These are phyloP conservation scores for Sinella curviseta DNA, from an alignment of 1,140 invertebrate genomes.

Conservation along the genomic window DNA sequence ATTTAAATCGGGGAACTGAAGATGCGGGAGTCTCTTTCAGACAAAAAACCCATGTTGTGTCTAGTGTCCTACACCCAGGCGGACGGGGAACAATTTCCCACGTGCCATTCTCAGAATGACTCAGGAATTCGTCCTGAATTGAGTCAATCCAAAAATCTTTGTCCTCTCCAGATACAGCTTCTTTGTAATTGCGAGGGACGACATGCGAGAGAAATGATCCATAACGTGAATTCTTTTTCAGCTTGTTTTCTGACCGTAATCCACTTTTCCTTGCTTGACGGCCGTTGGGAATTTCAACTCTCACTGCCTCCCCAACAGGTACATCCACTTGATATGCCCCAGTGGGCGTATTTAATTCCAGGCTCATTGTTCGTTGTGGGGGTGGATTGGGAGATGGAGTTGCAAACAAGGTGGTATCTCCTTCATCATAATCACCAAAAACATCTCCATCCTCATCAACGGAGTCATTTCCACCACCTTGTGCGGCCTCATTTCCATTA, in stretches of 20 bases:
- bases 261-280: too few relatives aligned
- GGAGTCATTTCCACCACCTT: background rate
- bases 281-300: too few relatives aligned
- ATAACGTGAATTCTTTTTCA: too few relatives aligned
- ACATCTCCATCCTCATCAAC: background rate
- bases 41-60: slow-evolving; percentile 44
- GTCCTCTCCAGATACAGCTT: background rate
- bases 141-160: background rate
- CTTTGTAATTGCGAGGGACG: slow-evolving; percentile 34
- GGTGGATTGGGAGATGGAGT: background rate
- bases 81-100: slow-evolving; percentile 37
- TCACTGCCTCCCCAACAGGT: too few relatives aligned
- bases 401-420: background rate
- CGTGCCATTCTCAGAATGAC: slow-evolving; percentile 1
- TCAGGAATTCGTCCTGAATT: background rate
- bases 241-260: too few relatives aligned
- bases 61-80: slow-evolving; percentile 31
- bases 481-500: background rate
- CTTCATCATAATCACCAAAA: background rate
- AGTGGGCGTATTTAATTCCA: too few relatives aligned
- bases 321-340: too few relatives aligned
- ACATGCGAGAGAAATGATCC: too few relatives aligned
- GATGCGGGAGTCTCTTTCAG: slow-evolving; percentile 31
- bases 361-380: too few relatives aligned
- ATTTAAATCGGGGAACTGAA: slow-evolving; percentile 50